Evolutionary conservation across 2,888 invertebrate genomes (phyloP).

Genomic region (Tholera decimalis): DNA sequence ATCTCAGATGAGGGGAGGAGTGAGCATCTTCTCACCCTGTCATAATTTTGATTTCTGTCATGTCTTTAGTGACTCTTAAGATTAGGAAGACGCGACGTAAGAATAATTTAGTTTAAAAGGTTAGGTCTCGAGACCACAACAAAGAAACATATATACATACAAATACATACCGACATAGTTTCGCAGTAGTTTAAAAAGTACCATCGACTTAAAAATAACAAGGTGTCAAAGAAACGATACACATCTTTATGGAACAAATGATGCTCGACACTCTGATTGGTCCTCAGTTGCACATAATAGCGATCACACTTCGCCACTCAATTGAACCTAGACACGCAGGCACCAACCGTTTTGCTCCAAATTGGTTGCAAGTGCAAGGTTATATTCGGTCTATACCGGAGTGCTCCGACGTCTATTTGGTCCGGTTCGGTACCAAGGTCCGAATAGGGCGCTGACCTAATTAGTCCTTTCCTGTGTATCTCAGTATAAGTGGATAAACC

Average conservation of each 20-base stretch:
- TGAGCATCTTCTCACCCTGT: too few relatives aligned
- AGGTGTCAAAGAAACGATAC: not conserved
- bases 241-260: not conserved
- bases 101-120: too few relatives aligned
- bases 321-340: slow-evolving; percentile 43
- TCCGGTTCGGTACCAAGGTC: slow-evolving; percentile 20
- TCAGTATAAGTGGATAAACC: slow-evolving; percentile 2
- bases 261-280: slow-evolving; percentile 11
- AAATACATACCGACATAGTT: not conserved
- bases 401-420: slow-evolving; percentile 14
- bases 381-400: slow-evolving; percentile 44
- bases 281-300: slow-evolving; percentile 12
- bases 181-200: too few relatives aligned
- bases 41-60: too few relatives aligned
- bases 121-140: too few relatives aligned
- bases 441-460: slow-evolving; percentile 44
- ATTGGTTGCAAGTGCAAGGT: slow-evolving; percentile 58
- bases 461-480: slow-evolving; percentile 25
- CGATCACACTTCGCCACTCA: slow-evolving; percentile 18
- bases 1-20: too few relatives aligned
- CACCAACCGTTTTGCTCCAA: slow-evolving; percentile 33
- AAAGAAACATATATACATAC: too few relatives aligned
- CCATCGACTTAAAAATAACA: not conserved
- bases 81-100: too few relatives aligned
- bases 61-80: too few relatives aligned